These are phyloP conservation scores for Passer domesticus DNA, from an alignment of 2,113 vertebrate species.

Conservation along the genomic window DNA sequence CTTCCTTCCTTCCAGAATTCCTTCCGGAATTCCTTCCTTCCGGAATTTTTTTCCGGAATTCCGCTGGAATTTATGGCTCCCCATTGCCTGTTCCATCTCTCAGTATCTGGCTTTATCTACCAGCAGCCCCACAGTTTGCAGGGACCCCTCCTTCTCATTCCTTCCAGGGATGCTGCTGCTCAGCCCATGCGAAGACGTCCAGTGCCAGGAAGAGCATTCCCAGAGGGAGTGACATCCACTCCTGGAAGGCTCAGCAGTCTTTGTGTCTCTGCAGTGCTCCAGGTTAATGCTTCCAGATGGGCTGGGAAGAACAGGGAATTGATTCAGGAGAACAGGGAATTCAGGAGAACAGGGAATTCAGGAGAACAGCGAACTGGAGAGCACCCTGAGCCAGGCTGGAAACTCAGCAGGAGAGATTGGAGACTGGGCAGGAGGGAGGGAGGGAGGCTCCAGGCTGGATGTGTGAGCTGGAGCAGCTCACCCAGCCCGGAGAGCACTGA, in stretches of 20 bases:
- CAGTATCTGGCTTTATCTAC: not conserved
- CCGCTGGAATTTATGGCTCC: not conserved
- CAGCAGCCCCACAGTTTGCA: not conserved
- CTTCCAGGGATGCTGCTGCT: not conserved
- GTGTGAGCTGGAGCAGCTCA: not conserved
- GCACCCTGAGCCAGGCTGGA: not conserved
- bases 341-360: not conserved
- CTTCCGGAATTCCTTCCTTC: too few species aligned
- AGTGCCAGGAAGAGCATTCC: not conserved
- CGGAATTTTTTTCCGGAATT: too few species aligned
- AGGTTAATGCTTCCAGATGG: not conserved
- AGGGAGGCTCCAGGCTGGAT: not conserved
- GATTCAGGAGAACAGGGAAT: too few species aligned
- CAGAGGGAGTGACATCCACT: not conserved
- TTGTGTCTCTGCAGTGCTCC: not conserved
- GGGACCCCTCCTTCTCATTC: not conserved
- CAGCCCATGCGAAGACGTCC: accelerated
- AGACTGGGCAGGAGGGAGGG: not conserved
- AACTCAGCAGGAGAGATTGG: not conserved
- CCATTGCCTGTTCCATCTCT: not conserved
- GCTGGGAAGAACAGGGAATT: not conserved
- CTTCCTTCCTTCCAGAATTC: too few species aligned
- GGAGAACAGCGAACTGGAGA: not conserved
- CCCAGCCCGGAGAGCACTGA: not conserved
- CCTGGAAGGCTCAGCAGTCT: not conserved